phyloP scores from a whole-genome alignment of 2,113 vertebrate genomes.

The Bucco capensis region DNA sequence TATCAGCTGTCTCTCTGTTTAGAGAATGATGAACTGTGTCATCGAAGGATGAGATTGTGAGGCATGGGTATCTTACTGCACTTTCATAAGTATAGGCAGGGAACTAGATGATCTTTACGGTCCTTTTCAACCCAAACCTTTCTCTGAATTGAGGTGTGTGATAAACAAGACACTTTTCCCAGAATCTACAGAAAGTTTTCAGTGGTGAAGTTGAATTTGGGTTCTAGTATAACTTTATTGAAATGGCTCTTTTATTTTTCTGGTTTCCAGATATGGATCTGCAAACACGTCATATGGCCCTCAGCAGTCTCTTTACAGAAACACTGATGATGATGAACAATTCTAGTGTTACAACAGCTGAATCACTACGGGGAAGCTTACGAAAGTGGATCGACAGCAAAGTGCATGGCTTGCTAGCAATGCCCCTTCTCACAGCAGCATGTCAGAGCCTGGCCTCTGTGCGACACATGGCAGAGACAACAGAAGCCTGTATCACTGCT shows the following conservation, averaged over 20 bases:
- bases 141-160: neutral
- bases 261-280: slow-evolving; percentile 78
- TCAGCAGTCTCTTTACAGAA: slow-evolving; percentile 88
- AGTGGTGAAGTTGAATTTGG: neutral
- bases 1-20: neutral
- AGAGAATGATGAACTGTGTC: neutral
- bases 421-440: slow-evolving; percentile 90
- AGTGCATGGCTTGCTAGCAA: slow-evolving; percentile 79
- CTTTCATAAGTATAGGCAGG: neutral
- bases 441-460: slow-evolving; percentile 92
- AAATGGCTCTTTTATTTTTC: rapidly evolving
- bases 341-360: slow-evolving; percentile 81
- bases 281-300: slow-evolving; percentile 89
- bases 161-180: neutral
- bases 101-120: too few species aligned
- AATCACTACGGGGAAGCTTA: slow-evolving; percentile 81
- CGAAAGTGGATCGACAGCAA: slow-evolving; percentile 82
- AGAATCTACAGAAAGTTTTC: neutral
- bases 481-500: slow-evolving; percentile 89
- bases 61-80: neutral
- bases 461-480: slow-evolving; percentile 90
- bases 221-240: rapidly evolving
- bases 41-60: neutral
- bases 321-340: slow-evolving; percentile 87
- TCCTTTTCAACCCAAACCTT: neutral